phyloP scores from a whole-genome alignment of 1,140 invertebrate species.

The Ceratosolen solmsi region DNA sequence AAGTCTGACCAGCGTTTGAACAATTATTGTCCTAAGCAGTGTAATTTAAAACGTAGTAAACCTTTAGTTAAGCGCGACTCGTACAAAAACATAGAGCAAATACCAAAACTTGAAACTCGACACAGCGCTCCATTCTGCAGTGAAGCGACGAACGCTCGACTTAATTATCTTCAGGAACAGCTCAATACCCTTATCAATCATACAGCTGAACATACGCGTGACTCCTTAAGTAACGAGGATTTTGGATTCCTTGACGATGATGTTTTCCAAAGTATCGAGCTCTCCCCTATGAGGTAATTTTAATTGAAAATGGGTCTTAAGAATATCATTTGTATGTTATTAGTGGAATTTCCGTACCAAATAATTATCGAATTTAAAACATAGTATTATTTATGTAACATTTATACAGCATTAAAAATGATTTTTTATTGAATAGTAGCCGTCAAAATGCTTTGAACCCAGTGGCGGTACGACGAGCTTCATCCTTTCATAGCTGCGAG shows the following conservation, averaged over 20 bases:
- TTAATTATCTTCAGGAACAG: constrained; percentile 65
- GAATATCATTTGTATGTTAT: too few relatives aligned
- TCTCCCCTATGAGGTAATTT: constrained; percentile 12
- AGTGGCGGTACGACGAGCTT: constrained; percentile 60
- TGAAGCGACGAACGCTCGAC: constrained; percentile 62
- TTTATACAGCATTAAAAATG: too few relatives aligned
- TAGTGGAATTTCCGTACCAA: too few relatives aligned
- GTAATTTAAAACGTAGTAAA: constrained; percentile 41
- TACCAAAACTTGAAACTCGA: not conserved
- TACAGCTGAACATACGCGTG: constrained; percentile 63
- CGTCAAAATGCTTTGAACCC: not conserved
- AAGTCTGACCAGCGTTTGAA: constrained; percentile 8
- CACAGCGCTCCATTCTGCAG: constrained; percentile 57
- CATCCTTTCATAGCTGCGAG: constrained; percentile 66
- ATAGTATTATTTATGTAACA: too few relatives aligned
- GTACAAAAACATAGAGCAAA: constrained; percentile 25
- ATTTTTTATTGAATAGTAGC: not conserved
- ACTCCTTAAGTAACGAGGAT: constrained; percentile 57
- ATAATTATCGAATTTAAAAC: too few relatives aligned
- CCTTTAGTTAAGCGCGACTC: constrained; percentile 42
- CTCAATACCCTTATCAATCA: constrained; percentile 62
- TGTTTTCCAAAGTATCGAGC: constrained; percentile 30
- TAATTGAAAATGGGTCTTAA: too few relatives aligned
- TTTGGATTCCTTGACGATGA: constrained; percentile 52
- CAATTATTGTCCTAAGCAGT: constrained; percentile 35